phyloP scores from a whole-genome alignment of 2,113 vertebrate species.

The Alces alces region DNA sequence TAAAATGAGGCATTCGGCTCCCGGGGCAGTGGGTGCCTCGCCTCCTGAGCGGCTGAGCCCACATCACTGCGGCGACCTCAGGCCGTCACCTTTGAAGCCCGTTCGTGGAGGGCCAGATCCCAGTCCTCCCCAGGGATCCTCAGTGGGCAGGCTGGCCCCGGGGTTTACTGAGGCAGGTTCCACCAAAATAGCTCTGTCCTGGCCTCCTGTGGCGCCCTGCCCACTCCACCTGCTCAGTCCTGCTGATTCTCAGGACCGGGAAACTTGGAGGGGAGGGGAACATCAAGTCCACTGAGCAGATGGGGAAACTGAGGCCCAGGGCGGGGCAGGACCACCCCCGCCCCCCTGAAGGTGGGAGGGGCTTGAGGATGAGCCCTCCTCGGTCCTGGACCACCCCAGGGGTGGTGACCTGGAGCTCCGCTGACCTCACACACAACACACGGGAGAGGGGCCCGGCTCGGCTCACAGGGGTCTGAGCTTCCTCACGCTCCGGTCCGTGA shows the following conservation, averaged over 20 bases:
- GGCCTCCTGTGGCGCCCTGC: background rate
- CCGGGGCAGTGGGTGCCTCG: background rate
- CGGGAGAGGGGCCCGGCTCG: too few relatives aligned
- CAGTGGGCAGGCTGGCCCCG: background rate
- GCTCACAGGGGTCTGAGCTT: background rate
- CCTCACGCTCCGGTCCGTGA: accelerated
- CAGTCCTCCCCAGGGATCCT: background rate
- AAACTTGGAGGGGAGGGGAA: background rate
- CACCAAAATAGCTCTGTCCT: constrained; percentile 42
- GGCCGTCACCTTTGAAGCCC: background rate
- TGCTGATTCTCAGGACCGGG: background rate
- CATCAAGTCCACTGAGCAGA: background rate
- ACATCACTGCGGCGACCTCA: background rate
- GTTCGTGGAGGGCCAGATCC: background rate
- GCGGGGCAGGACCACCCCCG: background rate
- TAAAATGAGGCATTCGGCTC: background rate
- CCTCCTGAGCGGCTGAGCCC: background rate
- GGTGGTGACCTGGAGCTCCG: background rate
- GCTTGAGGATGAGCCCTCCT: background rate
- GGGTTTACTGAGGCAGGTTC: background rate
- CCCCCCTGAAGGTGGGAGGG: background rate
- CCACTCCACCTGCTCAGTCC: background rate
- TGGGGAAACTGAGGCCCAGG: background rate
- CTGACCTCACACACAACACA: accelerated
- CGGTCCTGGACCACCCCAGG: background rate